Percentiles rank a stretch among this genome's conserved stretches.
Conservation (phyloP, 2,113 vertebrate species). For the Pyxicephalus adspersus region DNA sequence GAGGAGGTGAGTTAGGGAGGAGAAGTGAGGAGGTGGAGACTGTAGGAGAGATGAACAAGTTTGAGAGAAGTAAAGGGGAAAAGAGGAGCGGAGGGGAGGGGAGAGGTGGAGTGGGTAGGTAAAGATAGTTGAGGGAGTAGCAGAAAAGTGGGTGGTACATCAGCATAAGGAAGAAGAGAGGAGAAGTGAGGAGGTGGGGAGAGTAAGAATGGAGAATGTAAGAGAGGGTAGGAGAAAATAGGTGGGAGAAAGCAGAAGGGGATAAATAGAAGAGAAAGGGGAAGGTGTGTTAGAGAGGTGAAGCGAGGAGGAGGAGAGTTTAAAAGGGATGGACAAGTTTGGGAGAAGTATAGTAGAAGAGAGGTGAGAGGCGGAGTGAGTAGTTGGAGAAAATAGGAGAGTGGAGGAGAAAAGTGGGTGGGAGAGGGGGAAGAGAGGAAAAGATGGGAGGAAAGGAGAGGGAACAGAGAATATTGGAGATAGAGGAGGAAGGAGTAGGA, state of each 20-base stretch:
- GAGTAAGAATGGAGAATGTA: no score
- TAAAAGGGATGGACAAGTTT: fast-evolving
- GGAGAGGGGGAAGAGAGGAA: slow-evolving; percentile 13
- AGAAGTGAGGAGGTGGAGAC: not conserved
- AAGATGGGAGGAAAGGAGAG: not conserved
- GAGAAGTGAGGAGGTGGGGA: no score
- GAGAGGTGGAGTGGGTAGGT: no score
- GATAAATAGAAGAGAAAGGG: fast-evolving
- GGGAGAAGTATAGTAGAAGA: not conserved
- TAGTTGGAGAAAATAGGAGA: not conserved
- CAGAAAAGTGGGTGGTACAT: not conserved
- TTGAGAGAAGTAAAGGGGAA: not conserved
- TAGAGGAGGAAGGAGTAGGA: not conserved
- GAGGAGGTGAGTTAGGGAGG: no score
- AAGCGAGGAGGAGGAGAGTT: not conserved
- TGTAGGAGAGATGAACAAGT: not conserved
- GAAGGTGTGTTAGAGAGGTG: not conserved
- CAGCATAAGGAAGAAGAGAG: not conserved
- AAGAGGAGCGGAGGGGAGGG: not conserved
- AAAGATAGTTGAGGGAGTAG: not conserved
- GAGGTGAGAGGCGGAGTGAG: no score
- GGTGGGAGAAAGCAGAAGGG: not conserved
- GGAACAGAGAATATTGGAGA: not conserved
- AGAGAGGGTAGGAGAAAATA: no score
- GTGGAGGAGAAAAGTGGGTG: not conserved